Percentiles rank a stretch among this genome's conserved stretches.
Conservation (phyloP, 2,113 vertebrate species). For the Ammospiza caudacuta region DNA sequence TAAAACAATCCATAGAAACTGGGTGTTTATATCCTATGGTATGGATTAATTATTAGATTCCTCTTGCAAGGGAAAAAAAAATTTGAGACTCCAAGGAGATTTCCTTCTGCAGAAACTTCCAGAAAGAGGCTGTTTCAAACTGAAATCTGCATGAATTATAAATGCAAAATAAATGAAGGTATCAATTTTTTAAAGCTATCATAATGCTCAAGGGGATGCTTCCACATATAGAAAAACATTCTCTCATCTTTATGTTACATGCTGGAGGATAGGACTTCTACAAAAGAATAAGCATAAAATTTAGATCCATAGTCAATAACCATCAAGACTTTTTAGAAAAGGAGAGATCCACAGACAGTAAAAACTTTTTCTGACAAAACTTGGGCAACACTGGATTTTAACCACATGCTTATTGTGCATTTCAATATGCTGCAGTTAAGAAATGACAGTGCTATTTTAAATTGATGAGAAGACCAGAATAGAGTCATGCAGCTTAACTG, state of each 20-base stretch:
- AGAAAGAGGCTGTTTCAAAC: not conserved
- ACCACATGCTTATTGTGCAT: not conserved
- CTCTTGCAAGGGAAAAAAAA: not conserved
- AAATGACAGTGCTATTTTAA: not conserved
- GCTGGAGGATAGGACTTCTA: not conserved
- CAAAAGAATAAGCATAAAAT: not conserved
- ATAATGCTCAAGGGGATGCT: not conserved
- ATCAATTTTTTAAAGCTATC: not conserved
- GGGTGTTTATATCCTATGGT: not conserved
- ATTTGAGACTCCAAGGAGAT: not conserved
- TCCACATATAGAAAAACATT: not conserved
- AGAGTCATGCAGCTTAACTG: not conserved
- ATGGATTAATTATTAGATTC: not conserved
- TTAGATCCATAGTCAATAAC: not conserved
- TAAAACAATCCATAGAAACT: not conserved
- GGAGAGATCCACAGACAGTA: not conserved
- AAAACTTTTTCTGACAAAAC: not conserved
- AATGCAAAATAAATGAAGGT: not conserved
- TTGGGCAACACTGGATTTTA: not conserved
- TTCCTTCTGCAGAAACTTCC: not conserved
- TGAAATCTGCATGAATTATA: not conserved
- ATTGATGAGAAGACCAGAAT: not conserved
- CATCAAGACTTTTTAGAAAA: not conserved
- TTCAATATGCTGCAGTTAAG: not conserved
- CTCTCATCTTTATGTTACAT: not conserved